These are phyloP conservation scores for Cricetomys ansorgei DNA, from an alignment of 2,113 vertebrate species.

Conservation along the genomic window DNA sequence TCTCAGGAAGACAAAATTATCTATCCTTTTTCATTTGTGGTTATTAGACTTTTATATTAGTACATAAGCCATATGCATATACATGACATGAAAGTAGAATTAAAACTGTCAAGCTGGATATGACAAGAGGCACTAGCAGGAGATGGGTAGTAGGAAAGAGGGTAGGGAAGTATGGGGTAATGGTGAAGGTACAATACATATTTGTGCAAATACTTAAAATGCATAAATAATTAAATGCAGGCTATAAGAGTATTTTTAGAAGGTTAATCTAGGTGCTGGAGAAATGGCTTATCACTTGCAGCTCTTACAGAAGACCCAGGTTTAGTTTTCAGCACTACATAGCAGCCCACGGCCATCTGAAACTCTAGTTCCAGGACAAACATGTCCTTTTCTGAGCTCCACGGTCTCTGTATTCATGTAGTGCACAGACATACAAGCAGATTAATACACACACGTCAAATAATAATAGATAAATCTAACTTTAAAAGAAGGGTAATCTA, in stretches of 20 bases:
- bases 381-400: neutral
- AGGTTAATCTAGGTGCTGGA: neutral
- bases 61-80: neutral
- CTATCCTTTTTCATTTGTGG: neutral
- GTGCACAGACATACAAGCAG: neutral
- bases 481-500: neutral
- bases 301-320: neutral
- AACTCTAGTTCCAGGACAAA: neutral
- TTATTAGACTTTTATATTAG: neutral
- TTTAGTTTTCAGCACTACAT: neutral
- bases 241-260: neutral
- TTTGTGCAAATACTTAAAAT: neutral
- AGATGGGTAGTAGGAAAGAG: neutral
- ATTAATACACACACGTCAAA: neutral
- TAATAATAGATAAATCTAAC: neutral
- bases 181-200: neutral
- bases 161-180: too few species aligned
- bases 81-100: neutral
- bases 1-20: neutral
- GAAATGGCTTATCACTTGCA: neutral
- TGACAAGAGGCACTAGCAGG: too few species aligned
- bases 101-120: neutral
- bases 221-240: neutral
- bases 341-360: neutral
- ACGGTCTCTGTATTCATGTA: neutral